A percentile compares a stretch with the other conserved stretches of the same genome.
phyloP scores from a whole-genome alignment of 2,888 invertebrate species.

The Nymphalis polychloros region DNA sequence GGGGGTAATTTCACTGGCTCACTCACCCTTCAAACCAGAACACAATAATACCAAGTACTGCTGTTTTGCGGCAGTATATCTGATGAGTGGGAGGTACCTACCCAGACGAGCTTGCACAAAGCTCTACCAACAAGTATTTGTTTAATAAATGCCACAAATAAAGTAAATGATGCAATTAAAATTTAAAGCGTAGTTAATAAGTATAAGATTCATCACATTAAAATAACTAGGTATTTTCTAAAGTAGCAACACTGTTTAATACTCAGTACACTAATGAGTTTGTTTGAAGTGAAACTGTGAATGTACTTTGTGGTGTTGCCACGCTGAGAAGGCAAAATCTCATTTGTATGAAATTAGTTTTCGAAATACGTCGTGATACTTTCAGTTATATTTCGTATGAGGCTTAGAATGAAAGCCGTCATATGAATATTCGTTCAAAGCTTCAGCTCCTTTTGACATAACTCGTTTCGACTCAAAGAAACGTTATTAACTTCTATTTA shows the following conservation, averaged over 20 bases:
- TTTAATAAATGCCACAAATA: constrained; percentile 12
- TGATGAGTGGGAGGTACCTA: no score
- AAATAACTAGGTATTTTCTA: constrained; percentile 33
- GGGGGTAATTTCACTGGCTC: no score
- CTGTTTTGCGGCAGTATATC: no score
- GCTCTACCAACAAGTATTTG: no score
- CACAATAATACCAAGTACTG: no score
- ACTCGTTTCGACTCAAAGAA: constrained; percentile 27
- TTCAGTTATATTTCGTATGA: constrained; percentile 32
- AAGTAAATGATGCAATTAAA: constrained; percentile 24
- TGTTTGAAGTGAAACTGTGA: constrained; percentile 43
- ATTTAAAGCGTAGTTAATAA: constrained; percentile 17
- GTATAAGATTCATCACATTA: constrained; percentile 27
- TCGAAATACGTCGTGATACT: constrained; percentile 36
- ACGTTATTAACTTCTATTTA: constrained; percentile 27
- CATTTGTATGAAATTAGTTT: constrained; percentile 45
- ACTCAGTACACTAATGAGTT: constrained; percentile 44
- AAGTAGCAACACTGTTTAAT: constrained; percentile 41
- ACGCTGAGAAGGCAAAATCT: constrained; percentile 40
- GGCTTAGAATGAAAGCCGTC: constrained; percentile 21
- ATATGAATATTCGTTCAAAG: constrained; percentile 23
- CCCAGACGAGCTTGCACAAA: no score
- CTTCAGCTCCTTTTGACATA: constrained; percentile 22
- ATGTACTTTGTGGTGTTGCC: constrained; percentile 38
- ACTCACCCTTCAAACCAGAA: no score